Evolutionary conservation across 2,888 invertebrate species (phyloP), one percentile per base, ranked within the genome.

Genomic region (Stramonita haemastoma): DNA sequence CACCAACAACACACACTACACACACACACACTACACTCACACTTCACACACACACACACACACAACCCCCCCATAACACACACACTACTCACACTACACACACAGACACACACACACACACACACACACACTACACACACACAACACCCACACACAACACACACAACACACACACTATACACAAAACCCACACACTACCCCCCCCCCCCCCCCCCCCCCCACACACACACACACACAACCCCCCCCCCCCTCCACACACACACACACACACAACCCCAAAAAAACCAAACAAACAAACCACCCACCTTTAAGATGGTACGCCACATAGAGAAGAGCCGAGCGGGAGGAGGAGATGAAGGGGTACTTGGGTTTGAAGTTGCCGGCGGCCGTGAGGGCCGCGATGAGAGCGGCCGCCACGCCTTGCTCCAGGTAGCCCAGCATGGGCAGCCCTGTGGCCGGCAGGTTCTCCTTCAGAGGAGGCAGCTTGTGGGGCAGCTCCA

Each of bases 381-480:
- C 96, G 36, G 94, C 94, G 29, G 95, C 94, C 19, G 95, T 95
- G 89, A 96, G 92, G 6, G 96, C 95, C 89, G 96, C 95, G 79
- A 94, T 94, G 83, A 96, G 91, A 5, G 95, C 94, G 4, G 94
- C 92, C 19, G 96, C 94, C 13, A 95, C 94, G 0, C 95, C 94
- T 93, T 96, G 96, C 90, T 96, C 96, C 94, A 96, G 93, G 93
- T 95, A 96, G 17, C 96, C 96, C 57, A 96, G 93, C 95, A 96
- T 95, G 15, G 96, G 96, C 79, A 96, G 93, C 29, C 92, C 92
- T 6, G 94, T 93, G 8, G 95, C 89, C 11, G 93, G 92, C 81
- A 96, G 87, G 8, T 94, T 92, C 29, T 95, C 94, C 89, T 95
- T 95, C 73, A 93, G 92, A 0, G 96, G 96, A 5, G 96, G 96